These are phyloP conservation scores for Chloropsis hardwickii DNA, from an alignment of 2,113 vertebrate species.

Conservation along the genomic window DNA sequence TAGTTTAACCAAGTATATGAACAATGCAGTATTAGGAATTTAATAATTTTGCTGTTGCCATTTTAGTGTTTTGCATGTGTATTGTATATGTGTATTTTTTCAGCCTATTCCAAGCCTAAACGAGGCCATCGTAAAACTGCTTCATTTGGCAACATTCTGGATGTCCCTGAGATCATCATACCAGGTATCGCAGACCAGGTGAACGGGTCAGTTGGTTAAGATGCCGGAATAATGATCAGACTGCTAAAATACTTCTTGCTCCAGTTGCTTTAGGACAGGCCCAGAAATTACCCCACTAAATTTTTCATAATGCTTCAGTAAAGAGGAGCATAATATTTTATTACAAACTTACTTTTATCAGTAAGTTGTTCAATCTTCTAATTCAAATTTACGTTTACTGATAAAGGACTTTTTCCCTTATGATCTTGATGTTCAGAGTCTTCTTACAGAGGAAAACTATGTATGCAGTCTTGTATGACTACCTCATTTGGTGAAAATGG, in stretches of 20 bases:
- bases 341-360: neutral
- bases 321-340: neutral
- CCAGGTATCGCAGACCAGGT: constrained; percentile 90
- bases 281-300: neutral
- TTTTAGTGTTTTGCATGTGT: constrained; percentile 93
- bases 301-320: neutral
- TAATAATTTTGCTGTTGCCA: constrained; percentile 75
- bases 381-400: neutral
- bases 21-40: constrained; percentile 69
- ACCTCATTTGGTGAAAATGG: neutral
- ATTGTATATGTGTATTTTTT: constrained; percentile 94
- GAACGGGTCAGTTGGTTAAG: constrained; percentile 69
- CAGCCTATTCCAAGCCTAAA: constrained; percentile 95
- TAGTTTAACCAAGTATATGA: constrained; percentile 75
- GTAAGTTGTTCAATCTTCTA: neutral
- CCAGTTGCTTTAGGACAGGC: constrained; percentile 65
- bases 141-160: constrained; percentile 99
- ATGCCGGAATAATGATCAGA: constrained; percentile 72
- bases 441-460: neutral
- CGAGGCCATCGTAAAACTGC: constrained; percentile 99
- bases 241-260: constrained; percentile 83
- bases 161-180: constrained; percentile 99
- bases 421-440: neutral
- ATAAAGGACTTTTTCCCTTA: neutral
- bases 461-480: neutral